Base-by-base conservation (phyloP, 2,113 vertebrate species). In the Bambusicola thoracicus region DNA sequence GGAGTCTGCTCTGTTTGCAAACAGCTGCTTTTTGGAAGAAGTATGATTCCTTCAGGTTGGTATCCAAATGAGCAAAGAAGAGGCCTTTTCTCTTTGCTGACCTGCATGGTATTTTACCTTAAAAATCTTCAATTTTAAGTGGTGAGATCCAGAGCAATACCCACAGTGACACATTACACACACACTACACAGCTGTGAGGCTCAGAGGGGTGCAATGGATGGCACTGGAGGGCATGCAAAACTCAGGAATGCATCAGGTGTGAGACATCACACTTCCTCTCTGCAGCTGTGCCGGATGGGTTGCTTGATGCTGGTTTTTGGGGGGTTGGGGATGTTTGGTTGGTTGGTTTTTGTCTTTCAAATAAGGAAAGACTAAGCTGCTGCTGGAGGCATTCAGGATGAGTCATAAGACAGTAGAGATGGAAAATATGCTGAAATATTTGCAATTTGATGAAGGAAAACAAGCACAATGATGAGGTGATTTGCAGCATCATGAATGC, bases 31-130 rank as follows among this genome's bases (percentile, higher is more conserved):
- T 44, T 59, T n/a, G 43, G 66, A 51, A 82, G 68, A 85, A 22
- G n/a, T 36, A 34, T 61, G n/a, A 12, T 69, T 79, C 44, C 55
- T 89, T 87, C 27, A 17, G 36, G 74, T 24, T 69, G 32, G 44
- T 80, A 34, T 76, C 85, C 65, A 89, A 87, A 77, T 3, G 34
- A 92, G 41, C 92, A 85, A 89, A 46, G 53, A 82, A 89, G 74
- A 27, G 73, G 29, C 53, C 46, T 46, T 76, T 88, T 89, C 66
- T 82, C 86, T 76, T 91, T 93, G 86, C 53, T 89, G 78, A 27
- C 27, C 78, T 76, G 25, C 46, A 61, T 73, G 70, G 36, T 34
- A 34, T 92, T 95, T 87, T 91, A 92, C 82, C 68, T 89, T 91
- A 44, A 63, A 91, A 94, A 87, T 92, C 49, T 77, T 63, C 22